Conservation (phyloP, 2,113 vertebrate genomes). For the Rissa tridactyla region DNA sequence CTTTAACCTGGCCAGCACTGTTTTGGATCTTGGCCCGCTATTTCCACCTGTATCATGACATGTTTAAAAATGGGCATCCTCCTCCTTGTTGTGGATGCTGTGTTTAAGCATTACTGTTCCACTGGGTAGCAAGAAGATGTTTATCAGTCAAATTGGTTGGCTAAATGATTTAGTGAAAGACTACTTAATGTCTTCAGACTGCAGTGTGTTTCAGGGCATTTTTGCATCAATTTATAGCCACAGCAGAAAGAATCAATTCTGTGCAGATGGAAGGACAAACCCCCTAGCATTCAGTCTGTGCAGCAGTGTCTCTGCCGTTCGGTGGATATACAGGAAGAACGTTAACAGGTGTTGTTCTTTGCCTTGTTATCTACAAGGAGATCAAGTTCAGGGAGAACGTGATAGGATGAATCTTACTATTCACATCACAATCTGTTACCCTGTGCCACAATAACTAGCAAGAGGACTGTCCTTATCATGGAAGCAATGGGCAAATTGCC, state of each 20-base stretch:
- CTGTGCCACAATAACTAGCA: background rate
- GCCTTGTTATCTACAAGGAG: background rate
- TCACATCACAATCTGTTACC: background rate
- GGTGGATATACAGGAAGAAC: background rate
- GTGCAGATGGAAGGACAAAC: background rate
- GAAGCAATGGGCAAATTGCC: background rate
- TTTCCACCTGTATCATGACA: background rate
- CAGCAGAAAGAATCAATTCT: background rate
- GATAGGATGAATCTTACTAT: background rate
- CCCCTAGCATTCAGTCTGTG: background rate
- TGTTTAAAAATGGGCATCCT: background rate
- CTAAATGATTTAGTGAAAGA: background rate
- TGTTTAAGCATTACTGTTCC: background rate
- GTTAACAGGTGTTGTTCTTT: background rate
- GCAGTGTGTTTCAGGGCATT: background rate
- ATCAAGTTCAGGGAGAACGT: background rate
- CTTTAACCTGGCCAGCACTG: background rate
- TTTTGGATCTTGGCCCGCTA: conserved; percentile 4
- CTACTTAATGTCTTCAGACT: background rate
- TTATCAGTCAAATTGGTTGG: background rate
- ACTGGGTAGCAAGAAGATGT: background rate
- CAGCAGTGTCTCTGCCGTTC: background rate
- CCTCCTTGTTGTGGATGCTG: background rate
- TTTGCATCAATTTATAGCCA: background rate
- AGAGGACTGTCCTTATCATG: background rate